Base-by-base conservation (phyloP, 2,888 invertebrate genomes). In the Agrochola lychnidis region DNA sequence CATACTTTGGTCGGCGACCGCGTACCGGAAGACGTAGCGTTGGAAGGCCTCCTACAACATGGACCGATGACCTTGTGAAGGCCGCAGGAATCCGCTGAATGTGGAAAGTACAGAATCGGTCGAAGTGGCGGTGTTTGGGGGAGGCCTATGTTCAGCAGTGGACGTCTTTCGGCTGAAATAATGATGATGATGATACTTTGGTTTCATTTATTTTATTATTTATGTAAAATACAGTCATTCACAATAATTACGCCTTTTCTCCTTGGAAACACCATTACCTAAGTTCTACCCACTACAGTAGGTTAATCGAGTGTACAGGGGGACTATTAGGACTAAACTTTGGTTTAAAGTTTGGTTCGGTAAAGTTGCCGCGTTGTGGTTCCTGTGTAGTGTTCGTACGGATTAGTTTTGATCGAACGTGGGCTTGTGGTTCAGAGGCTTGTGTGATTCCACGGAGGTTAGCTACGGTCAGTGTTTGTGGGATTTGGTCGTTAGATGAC, bases 341-440 rank as follows among this genome's bases (percentile, higher is more conserved):
- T n/a, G 36, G 70, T 69, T 75, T 70, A 74, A 82, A 78, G 69
- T 81, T 78, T 56, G 40, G 70, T 66, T 75, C 66, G 63, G 71
- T 78, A 78, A 81, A 79, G 66, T 68, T 73, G 59, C 57, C 70
- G 40, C 40, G 42, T 42, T 78, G 72, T 73, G 83, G 87, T 66
- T 62, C 36, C 64, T 66, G 19, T 64, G 63, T 48, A 59, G 77
- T 69, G 36, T 70, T 48, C 56, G 22, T 61, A 59, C 0, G 70
- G 82, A 73, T 82, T 83, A 85, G 69, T 82, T 78, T 82, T 83
- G 78, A 85, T 78, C 82, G 71, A 73, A 85, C 70, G 73, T 40
- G 12, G 61, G 45, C 36, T 66, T 81, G 70, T 30, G 77, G 82
- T 81, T 30, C 16, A 51, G n/a, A 48, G 67, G 61, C 42, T 63